Base-by-base conservation (phyloP, 2,797 vertebrate genomes). In the Lithobates sylvaticus region DNA sequence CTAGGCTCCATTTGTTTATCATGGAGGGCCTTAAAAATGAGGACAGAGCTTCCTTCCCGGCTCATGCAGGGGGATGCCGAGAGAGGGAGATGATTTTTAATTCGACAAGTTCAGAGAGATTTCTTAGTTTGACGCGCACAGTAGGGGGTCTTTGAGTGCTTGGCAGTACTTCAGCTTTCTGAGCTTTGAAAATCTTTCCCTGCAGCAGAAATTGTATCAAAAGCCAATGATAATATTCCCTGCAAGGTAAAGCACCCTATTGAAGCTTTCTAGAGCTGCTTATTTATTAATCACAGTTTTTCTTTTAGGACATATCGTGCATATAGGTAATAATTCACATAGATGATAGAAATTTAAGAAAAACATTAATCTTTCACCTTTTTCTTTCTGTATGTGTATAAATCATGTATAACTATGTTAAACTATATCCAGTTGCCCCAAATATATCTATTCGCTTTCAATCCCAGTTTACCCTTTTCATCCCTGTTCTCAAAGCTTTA, bases 111-210 rank as follows among this genome's bases (percentile, higher is more conserved):
- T 96, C 94, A 96, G 96, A 97, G 96, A 97, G 96, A 97, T 96
- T 96, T 97, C 95, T 96, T 96, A 96, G 96, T 97, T 97, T 97
- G 97, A 97, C 96, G 96, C 88, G 76, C 94, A 91, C 95, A 91
- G 95, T 95, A 92, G 96, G 97, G 95, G 97, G 96, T 96, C 96
- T 99, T 98, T 99, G 97, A 97, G 96, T 91, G 93, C 90, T 89
- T 91, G 94, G 94, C 95, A 91, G 92, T 95, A 94, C 96, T 97
- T 97, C 95, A 94, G 95, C 94, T 92, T 94, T 94, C 90, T 90
- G 91, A 93, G 95, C 97, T 99, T 98, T 99, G 97, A 99, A 98
- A 96, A 94, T 96, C 95, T 94, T 94, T 95, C 95, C 96, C 96
- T 94, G 94, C 95, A 99, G 96, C 96, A 93, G 95, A 95, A 95